A percentile compares a stretch with the other conserved stretches of the same genome.
These are phyloP conservation scores for Ornithoptera alexandrae DNA, from an alignment of 2,888 invertebrate genomes.

Conservation along the genomic window DNA sequence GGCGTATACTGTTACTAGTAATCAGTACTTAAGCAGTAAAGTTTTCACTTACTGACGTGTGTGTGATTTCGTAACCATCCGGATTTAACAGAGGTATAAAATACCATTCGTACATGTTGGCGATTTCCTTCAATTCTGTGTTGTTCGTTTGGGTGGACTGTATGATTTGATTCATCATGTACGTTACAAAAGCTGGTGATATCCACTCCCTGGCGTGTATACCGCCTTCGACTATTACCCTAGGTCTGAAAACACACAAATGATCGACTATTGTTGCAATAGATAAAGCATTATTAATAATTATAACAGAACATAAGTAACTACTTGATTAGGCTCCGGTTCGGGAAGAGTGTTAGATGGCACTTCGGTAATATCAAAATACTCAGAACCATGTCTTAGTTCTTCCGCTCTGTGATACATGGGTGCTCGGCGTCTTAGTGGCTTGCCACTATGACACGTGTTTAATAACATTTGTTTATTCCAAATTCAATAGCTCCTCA, in stretches of 20 bases:
- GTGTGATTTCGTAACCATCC: slow-evolving; percentile 85
- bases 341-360: no score
- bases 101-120: slow-evolving; percentile 82
- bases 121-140: slow-evolving; percentile 56
- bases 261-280: no score
- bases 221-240: slow-evolving; percentile 79
- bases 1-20: background rate
- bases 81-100: slow-evolving; percentile 86
- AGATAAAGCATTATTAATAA: no score
- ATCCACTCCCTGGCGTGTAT: slow-evolving; percentile 90
- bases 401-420: no score
- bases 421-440: no score
- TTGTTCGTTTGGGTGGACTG: slow-evolving; percentile 54
- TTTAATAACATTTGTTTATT: no score
- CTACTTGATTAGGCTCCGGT: no score
- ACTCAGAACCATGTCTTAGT: no score
- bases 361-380: no score
- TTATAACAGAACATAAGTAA: no score
- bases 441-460: no score
- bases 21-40: background rate
- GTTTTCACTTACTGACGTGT: slow-evolving; percentile 59
- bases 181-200: slow-evolving; percentile 81
- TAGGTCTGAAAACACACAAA: slow-evolving; percentile 53
- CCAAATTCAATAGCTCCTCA: no score
- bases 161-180: slow-evolving; percentile 77